Evolutionary conservation across 2,113 vertebrate genomes (phyloP).

Genomic region (Labeo rohita): DNA sequence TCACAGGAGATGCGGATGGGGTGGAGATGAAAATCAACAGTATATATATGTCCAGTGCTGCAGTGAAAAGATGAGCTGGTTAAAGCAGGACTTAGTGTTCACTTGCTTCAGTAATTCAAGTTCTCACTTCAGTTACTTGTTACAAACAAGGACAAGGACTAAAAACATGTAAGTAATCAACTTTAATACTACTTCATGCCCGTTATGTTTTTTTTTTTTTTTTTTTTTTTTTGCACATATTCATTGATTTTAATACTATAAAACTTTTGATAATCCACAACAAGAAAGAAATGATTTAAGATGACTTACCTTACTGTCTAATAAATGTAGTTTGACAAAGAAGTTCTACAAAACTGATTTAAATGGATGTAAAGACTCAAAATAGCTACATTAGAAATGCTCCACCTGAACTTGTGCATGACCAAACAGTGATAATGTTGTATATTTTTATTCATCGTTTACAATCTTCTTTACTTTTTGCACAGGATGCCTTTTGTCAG

Average conservation of each 20-base stretch:
- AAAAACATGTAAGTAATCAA: constrained; percentile 22
- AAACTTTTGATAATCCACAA: not conserved
- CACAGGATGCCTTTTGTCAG: constrained; percentile 65
- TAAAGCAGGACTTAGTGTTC: not conserved
- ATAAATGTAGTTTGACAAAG: not conserved
- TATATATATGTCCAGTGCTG: no score
- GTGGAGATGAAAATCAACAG: no score
- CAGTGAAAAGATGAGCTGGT: no score
- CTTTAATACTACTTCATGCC: not conserved
- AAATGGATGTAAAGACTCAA: not conserved
- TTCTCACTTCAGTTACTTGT: no score
- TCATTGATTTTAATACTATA: not conserved
- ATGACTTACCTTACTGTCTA: not conserved
- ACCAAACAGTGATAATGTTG: not conserved
- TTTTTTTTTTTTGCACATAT: not conserved
- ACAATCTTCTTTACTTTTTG: not conserved
- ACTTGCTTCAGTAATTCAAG: not conserved
- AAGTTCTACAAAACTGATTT: not conserved
- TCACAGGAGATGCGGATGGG: no score
- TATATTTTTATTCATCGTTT: not conserved
- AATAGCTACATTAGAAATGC: not conserved
- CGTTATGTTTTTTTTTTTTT: not conserved
- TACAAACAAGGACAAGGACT: not conserved
- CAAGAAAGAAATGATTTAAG: not conserved
- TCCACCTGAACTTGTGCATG: not conserved